These are phyloP conservation scores for Rhynchopsitta pachyrhyncha DNA, from an alignment of 2,113 vertebrate species.

Conservation along the genomic window DNA sequence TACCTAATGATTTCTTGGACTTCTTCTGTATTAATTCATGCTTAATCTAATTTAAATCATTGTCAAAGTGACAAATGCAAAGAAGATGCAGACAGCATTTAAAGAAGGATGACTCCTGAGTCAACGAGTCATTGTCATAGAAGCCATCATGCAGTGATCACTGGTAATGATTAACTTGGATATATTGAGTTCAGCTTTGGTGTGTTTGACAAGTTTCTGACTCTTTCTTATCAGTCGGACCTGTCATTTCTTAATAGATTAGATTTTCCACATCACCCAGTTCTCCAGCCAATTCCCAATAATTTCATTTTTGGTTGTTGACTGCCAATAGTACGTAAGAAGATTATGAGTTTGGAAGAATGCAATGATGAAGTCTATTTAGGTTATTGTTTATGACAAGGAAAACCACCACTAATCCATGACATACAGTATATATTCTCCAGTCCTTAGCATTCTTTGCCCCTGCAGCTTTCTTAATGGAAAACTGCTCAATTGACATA, in stretches of 20 bases:
- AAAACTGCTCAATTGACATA: rapidly evolving
- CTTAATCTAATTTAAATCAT: slow-evolving; percentile 19
- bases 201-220: neutral
- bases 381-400: neutral
- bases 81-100: neutral
- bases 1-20: slow-evolving; percentile 28
- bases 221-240: neutral
- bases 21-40: neutral
- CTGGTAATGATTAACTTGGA: neutral
- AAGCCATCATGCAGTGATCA: neutral
- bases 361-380: neutral
- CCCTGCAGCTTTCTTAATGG: neutral
- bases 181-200: neutral
- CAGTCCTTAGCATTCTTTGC: neutral
- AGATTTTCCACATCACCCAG: neutral
- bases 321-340: neutral
- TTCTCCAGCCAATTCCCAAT: neutral
- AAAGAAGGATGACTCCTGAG: neutral
- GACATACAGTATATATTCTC: neutral
- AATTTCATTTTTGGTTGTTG: neutral
- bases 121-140: neutral
- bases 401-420: neutral
- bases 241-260: neutral
- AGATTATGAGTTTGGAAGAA: neutral
- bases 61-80: neutral